Evolutionary conservation across 2,113 vertebrate genomes (phyloP).

Genomic region (Myocastor coypus): DNA sequence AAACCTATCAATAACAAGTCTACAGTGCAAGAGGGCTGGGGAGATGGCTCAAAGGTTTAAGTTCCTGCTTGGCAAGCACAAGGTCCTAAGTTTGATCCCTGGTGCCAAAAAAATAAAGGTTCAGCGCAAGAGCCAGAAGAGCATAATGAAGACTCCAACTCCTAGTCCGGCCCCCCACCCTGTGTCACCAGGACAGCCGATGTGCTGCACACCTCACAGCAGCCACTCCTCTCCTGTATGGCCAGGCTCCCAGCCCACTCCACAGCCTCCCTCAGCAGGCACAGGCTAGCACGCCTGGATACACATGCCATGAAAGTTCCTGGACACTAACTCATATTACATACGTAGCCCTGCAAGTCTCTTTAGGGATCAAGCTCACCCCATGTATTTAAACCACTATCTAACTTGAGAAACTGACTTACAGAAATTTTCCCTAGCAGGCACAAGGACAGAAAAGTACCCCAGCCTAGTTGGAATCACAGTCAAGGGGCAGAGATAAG

Average conservation of each 20-base stretch:
- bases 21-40: no score
- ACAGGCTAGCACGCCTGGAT: neutral
- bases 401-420: neutral
- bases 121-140: no score
- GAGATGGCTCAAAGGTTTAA: no score
- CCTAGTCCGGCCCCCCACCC: neutral
- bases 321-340: neutral
- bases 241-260: neutral
- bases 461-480: neutral
- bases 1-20: neutral
- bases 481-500: neutral
- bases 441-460: neutral
- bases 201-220: neutral
- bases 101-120: no score
- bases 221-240: accelerated
- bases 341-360: neutral
- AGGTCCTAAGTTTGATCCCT: no score
- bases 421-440: neutral
- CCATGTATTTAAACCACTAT: neutral
- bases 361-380: neutral
- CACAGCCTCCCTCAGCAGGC: accelerated
- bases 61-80: no score
- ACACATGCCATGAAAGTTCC: neutral
- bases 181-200: neutral
- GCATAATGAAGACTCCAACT: no score